A percentile compares a stretch with the other conserved stretches of the same genome.
Evolutionary conservation across 2,113 vertebrate genomes (phyloP).

Genomic region (Ursus arctos): DNA sequence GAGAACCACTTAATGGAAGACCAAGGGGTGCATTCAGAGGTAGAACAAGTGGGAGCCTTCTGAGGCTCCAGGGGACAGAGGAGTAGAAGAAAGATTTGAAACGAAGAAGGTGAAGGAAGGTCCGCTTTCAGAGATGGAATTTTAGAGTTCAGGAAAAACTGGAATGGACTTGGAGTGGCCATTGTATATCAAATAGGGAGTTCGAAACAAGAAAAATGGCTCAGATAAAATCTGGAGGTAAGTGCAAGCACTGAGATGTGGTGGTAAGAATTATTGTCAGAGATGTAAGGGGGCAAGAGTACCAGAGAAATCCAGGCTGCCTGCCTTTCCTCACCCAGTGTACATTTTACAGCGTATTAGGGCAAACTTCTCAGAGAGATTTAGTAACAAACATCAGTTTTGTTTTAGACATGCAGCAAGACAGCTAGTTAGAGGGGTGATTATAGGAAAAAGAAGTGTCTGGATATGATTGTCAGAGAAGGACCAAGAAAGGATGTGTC

Average conservation of each 20-base stretch:
- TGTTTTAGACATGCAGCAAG: not conserved
- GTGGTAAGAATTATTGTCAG: not conserved
- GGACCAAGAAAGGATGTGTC: not conserved
- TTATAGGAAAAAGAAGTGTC: slow-evolving; percentile 19
- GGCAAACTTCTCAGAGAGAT: not conserved
- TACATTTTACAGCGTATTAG: not conserved
- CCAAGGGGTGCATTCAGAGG: not conserved
- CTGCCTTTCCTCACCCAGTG: not conserved
- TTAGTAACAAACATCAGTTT: not conserved
- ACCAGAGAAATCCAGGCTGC: not conserved
- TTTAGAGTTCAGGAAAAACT: not conserved
- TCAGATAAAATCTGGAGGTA: not conserved
- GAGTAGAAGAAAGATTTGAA: not conserved
- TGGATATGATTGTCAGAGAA: not conserved
- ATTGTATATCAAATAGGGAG: not conserved
- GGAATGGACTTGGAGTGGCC: not conserved
- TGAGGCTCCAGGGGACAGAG: not conserved
- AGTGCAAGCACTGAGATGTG: not conserved
- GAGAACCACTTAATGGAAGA: not conserved
- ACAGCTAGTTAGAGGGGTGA: not conserved
- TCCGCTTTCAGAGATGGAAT: not conserved
- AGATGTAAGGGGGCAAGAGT: not conserved
- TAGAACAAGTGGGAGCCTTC: not conserved
- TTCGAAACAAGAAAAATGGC: not conserved
- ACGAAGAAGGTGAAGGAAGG: not conserved